Evolutionary conservation across 2,113 vertebrate species (phyloP), one percentile per base, ranked within the genome.

Genomic region (Probosciger aterrimus): DNA sequence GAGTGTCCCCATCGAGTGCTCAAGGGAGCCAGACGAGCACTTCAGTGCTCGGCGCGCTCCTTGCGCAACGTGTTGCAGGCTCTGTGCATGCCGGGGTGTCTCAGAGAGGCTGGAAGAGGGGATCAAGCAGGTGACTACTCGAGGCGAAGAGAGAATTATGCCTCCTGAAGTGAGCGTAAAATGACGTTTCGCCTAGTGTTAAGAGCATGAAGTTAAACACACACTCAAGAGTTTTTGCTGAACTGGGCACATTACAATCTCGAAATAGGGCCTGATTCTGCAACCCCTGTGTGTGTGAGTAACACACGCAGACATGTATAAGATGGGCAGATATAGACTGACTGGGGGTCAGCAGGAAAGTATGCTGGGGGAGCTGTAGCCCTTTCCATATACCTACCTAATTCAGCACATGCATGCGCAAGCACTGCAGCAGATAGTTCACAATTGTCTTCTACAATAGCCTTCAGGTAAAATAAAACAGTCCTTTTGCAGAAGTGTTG

Each of bases 121-220:
- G 33, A 67, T 37, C 28, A 46, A 65, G 52, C 44, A 70, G 67
- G 67, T 49, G 63, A 64, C 70, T 64, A 17, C 43, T 50, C 12
- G 2, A 87, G 43, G 33, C 65, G 47, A 84, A 74, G 73, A 82
- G 75, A 77, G 63, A 83, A 65, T 74, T 55, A 30, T 20, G 24
- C n/a, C 52, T 96, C 65, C 84, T 73, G 37, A 76, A 76, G 52
- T 27, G 33, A 73, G 20, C 24, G 18, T 39, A 65, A 86, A 19
- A 27, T 65, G 65, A 43, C 0, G 0, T 39, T 68, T 23, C 0
- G 1, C 25, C 33, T 39, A 8, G 15, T 3, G 15, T 57, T 76
- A 43, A 69, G 27, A 71, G 22, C 33, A 24, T 27, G 17, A 82
- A 73, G 33, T 76, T 60, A 83, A 73, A 88, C 53, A 28, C 44